A percentile compares a stretch with the other conserved stretches of the same genome.
Conservation (phyloP, 2,113 vertebrate genomes). For the Megaceryle torquata region DNA sequence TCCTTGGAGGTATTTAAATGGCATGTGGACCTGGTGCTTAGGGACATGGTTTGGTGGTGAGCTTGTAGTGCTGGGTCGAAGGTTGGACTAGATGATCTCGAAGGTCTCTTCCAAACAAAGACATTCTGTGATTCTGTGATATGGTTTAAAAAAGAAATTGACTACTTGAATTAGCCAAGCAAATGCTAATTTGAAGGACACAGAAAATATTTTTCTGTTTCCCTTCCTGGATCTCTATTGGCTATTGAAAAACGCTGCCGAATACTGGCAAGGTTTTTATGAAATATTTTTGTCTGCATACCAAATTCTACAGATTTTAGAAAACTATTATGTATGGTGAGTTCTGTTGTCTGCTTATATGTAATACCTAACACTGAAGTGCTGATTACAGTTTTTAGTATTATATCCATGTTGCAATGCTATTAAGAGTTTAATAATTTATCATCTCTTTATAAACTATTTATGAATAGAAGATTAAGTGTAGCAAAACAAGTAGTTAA, state of each 20-base stretch:
- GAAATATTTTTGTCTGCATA: not conserved
- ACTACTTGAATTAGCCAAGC: not conserved
- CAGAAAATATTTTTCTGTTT: not conserved
- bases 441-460: not conserved
- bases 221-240: not conserved
- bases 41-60: too few species aligned
- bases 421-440: not conserved
- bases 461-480: not conserved
- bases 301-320: not conserved
- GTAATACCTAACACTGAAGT: not conserved
- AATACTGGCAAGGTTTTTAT: not conserved
- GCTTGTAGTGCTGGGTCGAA: too few species aligned
- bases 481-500: not conserved
- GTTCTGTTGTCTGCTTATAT: not conserved
- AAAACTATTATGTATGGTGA: not conserved
- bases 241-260: not conserved
- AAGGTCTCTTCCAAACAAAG: too few species aligned
- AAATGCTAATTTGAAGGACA: not conserved
- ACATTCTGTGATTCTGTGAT: too few species aligned
- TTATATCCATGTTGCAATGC: not conserved
- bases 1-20: too few species aligned
- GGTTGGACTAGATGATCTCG: too few species aligned
- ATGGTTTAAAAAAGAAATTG: not conserved
- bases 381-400: not conserved
- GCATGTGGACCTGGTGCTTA: too few species aligned